These are phyloP conservation scores for Onychostruthus taczanowskii DNA, from an alignment of 2,113 vertebrate species.

Conservation along the genomic window DNA sequence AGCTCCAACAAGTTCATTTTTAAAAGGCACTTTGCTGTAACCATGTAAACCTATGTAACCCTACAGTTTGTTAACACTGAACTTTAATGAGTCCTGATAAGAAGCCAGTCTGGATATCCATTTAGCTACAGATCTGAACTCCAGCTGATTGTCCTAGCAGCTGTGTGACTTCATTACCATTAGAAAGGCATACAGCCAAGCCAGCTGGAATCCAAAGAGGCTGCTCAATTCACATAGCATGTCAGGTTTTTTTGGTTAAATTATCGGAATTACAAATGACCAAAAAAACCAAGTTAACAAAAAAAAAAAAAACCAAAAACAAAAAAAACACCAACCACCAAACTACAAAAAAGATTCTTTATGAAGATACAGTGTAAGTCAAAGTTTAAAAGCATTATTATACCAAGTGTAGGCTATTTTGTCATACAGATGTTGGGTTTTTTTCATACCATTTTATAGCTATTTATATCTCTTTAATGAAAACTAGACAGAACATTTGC, in stretches of 20 bases:
- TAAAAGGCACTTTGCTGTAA: slow-evolving; percentile 67
- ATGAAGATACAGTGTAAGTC: slow-evolving; percentile 57
- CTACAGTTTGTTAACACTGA: slow-evolving; percentile 65
- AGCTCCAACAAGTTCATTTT: slow-evolving; percentile 62
- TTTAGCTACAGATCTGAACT: slow-evolving; percentile 78
- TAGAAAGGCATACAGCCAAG: slow-evolving; percentile 80
- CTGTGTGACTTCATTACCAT: slow-evolving; percentile 83
- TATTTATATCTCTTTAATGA: slow-evolving; percentile 49
- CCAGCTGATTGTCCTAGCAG: slow-evolving; percentile 83
- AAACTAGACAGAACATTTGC: slow-evolving; percentile 53
- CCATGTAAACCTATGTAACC: slow-evolving; percentile 64
- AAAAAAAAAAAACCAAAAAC: neutral
- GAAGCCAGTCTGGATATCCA: slow-evolving; percentile 76
- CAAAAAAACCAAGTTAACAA: neutral
- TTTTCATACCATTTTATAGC: slow-evolving; percentile 32
- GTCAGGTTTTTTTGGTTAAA: slow-evolving; percentile 65
- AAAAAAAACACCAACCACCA: no score
- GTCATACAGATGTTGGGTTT: neutral
- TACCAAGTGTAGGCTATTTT: slow-evolving; percentile 49
- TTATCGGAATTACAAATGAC: slow-evolving; percentile 68
- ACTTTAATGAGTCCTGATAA: slow-evolving; percentile 77
- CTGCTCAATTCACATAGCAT: slow-evolving; percentile 68
- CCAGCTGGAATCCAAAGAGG: slow-evolving; percentile 79
- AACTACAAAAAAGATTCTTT: neutral
- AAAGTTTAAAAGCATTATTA: slow-evolving; percentile 43